A percentile compares a stretch with the other conserved stretches of the same genome.
phyloP scores from a whole-genome alignment of 2,888 invertebrate genomes.

The Dexiosoma caninum region DNA sequence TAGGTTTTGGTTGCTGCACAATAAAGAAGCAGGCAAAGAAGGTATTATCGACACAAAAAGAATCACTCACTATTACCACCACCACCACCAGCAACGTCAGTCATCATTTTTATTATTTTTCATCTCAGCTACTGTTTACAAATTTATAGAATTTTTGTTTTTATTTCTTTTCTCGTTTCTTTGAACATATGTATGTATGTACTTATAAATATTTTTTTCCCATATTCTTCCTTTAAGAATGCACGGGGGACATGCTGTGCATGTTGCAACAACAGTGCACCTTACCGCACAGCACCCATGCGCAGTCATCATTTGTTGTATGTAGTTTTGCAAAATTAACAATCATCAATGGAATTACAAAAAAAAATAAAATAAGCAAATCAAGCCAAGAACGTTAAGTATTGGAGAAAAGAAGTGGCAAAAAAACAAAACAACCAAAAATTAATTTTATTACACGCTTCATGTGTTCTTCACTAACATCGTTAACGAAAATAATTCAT shows the following conservation, averaged over 20 bases:
- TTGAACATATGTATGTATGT: too few species aligned
- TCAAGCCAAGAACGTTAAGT: neutral
- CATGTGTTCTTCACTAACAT: neutral
- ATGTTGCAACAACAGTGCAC: conserved; percentile 31
- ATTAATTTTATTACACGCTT: conserved; percentile 22
- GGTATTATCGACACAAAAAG: neutral
- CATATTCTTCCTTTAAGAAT: conserved; percentile 19
- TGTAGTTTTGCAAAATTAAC: conserved; percentile 45
- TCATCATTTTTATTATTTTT: conserved; percentile 26
- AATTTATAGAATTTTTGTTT: conserved; percentile 41
- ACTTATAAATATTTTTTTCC: conserved; percentile 15
- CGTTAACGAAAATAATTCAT: neutral
- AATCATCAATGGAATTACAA: conserved; percentile 14
- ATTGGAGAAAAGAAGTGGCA: neutral
- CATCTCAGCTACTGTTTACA: conserved; percentile 50
- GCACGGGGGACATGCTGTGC: conserved; percentile 29
- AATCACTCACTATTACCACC: neutral
- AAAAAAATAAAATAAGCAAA: conserved; percentile 17
- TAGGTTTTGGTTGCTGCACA: conserved; percentile 5
- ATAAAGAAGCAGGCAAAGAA: neutral
- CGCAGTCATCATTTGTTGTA: neutral
- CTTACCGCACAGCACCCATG: neutral
- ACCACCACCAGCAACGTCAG: conserved; percentile 1
- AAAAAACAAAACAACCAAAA: neutral
- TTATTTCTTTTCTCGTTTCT: neutral